These are phyloP conservation scores for Arrhamphus sclerolepis DNA, from an alignment of 2,797 vertebrate genomes.

Conservation along the genomic window DNA sequence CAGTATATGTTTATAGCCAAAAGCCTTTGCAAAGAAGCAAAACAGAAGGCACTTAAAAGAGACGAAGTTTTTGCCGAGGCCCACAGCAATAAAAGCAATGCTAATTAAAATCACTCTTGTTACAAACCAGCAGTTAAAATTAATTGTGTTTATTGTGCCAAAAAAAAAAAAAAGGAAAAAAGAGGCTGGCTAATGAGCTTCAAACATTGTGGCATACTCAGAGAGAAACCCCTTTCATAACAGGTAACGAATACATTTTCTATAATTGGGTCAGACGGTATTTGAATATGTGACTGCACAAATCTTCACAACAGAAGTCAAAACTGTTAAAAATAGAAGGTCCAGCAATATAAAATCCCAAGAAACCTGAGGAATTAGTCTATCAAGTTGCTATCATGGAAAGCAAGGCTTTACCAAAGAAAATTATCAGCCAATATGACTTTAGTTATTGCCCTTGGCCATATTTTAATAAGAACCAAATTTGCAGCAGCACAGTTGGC, in stretches of 20 bases:
- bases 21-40: conserved; percentile 43
- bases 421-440: conserved; percentile 56
- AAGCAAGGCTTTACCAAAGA: conserved; percentile 53
- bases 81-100: conserved; percentile 40
- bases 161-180: conserved; percentile 40
- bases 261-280: conserved; percentile 51
- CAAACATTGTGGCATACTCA: conserved; percentile 46
- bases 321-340: too few species aligned
- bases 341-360: not conserved
- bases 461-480: conserved; percentile 66
- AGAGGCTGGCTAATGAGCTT: conserved; percentile 53
- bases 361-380: conserved; percentile 36
- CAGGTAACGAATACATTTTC: conserved; percentile 43
- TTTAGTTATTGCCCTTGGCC: conserved; percentile 63
- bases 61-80: conserved; percentile 35
- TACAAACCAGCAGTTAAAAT: conserved; percentile 62
- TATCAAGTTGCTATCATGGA: conserved; percentile 56
- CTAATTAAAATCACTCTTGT: conserved; percentile 66
- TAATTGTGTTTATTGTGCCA: conserved; percentile 57
- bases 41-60: conserved; percentile 55
- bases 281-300: conserved; percentile 14
- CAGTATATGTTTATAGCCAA: conserved; percentile 38
- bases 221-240: conserved; percentile 27
- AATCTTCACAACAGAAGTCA: not conserved
- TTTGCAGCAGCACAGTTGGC: conserved; percentile 35